Base-by-base conservation (phyloP, 2,113 vertebrate species). In the Cololabis saira region DNA sequence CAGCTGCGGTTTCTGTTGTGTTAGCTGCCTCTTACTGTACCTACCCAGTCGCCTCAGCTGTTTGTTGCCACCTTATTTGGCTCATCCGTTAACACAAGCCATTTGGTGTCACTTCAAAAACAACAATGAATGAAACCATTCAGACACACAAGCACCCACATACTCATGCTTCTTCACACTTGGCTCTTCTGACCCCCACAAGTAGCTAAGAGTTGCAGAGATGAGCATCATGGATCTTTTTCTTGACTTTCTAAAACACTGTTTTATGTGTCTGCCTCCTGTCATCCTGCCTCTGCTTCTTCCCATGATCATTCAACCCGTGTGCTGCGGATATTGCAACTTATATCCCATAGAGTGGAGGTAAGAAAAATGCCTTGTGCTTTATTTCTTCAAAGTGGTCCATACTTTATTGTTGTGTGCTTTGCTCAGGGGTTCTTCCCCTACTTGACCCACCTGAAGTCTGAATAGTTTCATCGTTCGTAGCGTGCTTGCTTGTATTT, bases 271-370 rank as follows among this genome's bases (percentile, higher is more conserved):
- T 71, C 18, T 64, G 11, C 61, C 48, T 56, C 21, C 37, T 18
- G 13, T 83, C 22, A 18, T 72, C 40, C 47, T 3, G 3, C 18
- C 19, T 47, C 17, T 85, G 8, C 50, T 79, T 45, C 55, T 84
- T 10, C 49, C 80, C 18, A 16, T 58, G 18, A 19, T 73, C 21
- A 63, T 83, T 43, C 85, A 64, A 57, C 81, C 71, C 0, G 64
- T 69, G 1, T 84, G 60, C n/a, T 84, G 70, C 55, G 90, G 81
- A 80, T 65, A 24, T 33, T 91, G 90, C 50, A 67, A 59, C 45
- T 88, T 84, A n/a, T n/a, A n/a, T 60, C 79, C 88, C 11, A 7
- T 87, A 91, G 90, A 91, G 60, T 91, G 90, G 90, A 89, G 90
- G 90, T 91, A 90, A 91, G 88, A 73, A 12, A 45, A 61, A 52